Evolutionary conservation across 2,888 invertebrate genomes (phyloP).

Genomic region (Dysmachus trigonus): DNA sequence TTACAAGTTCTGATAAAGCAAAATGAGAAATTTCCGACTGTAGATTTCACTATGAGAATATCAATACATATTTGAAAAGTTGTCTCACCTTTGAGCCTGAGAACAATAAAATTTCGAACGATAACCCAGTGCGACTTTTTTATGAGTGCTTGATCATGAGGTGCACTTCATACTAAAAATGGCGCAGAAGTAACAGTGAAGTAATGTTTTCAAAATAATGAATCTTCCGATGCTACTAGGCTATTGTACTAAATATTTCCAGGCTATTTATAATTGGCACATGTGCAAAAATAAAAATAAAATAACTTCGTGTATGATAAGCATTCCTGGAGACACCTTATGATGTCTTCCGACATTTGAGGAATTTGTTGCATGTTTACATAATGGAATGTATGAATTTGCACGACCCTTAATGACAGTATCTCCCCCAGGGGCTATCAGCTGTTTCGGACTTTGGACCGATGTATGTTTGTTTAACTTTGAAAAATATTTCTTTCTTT

Average conservation of each 20-base stretch:
- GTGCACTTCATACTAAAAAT: not conserved
- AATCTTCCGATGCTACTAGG: too few relatives aligned
- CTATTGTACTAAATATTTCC: not conserved
- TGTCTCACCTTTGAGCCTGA: not conserved
- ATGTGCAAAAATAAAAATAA: not conserved
- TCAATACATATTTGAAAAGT: not conserved
- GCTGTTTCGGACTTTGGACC: conserved; percentile 8
- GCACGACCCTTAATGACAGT: not conserved
- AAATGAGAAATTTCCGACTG: too few relatives aligned
- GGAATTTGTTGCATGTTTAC: not conserved
- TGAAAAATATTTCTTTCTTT: not conserved
- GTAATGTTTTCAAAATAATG: too few relatives aligned
- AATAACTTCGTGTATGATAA: too few relatives aligned
- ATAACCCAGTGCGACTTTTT: not conserved
- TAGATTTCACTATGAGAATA: not conserved
- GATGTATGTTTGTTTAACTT: not conserved
- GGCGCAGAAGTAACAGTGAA: not conserved
- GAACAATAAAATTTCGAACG: not conserved
- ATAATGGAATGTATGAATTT: not conserved
- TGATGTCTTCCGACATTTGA: not conserved
- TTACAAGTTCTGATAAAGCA: too few relatives aligned
- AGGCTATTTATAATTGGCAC: not conserved
- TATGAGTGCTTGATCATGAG: not conserved
- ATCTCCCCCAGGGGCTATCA: not conserved
- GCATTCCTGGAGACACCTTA: not conserved